Evolutionary conservation across 2,113 vertebrate species (phyloP), one percentile per base, ranked within the genome.

Genomic region (Brachirus orientalis): DNA sequence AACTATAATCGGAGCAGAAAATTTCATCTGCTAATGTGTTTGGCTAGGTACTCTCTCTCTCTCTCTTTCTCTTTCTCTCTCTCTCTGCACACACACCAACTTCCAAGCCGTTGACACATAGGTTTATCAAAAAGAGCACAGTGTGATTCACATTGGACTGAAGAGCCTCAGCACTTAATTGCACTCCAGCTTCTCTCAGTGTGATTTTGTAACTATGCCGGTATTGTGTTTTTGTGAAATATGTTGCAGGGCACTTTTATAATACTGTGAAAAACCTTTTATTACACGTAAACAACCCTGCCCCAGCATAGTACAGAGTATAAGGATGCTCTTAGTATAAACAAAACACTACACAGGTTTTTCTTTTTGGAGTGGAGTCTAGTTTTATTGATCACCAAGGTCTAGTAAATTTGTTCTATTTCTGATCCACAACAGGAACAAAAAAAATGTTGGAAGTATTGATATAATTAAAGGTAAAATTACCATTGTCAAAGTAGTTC

Each of bases 1-100:
- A 18, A 43, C 17, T 45, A 51, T 69, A 84, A 84, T 87, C 83
- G 79, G 75, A 74, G 80, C 74, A 48, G 77, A 86, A 82, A 61
- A 74, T 79, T 79, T 84, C 70, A 77, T 86, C 84, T 59, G 17
- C 75, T 88, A 83, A 83, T 88, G 80, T 82, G 80, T 88, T 83
- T 82, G 77, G 79, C 67, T 40, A 44, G 75, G 77, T 75, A 68
- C 77, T 79, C 74, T 47, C 57, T 28, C 28, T 3, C 28, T 28
- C 22, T 28, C 22, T 6, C 28, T 6, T 6, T 28, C 28, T 6
- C 28, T 2, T 2, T 2, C 28, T 28, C 28, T 28, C 28, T 28
- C 28, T 28, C 28, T 40, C 40, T 55, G 83, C 69, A 65, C 47
- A 40, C 54, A 51, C 53, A 69, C 73, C 54, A 38, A 36, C 73